phyloP scores from a whole-genome alignment of 2,888 invertebrate species.

The Eretmocerus hayati region DNA sequence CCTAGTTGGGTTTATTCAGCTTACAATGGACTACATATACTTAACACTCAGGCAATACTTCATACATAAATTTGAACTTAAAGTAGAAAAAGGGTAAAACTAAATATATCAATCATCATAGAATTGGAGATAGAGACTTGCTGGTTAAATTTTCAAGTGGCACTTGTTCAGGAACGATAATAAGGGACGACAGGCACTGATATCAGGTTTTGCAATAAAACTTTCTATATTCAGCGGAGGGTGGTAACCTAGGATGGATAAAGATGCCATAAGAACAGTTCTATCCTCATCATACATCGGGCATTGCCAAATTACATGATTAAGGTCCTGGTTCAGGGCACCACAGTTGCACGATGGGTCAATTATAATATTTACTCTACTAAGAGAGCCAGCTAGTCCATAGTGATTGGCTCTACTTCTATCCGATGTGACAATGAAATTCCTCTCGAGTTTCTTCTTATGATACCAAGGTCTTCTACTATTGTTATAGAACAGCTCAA shows the following conservation, averaged over 20 bases:
- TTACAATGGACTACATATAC: too few relatives aligned
- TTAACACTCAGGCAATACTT: too few relatives aligned
- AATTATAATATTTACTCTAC: neutral
- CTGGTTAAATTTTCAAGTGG: neutral
- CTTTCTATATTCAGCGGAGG: neutral
- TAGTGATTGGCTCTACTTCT: neutral
- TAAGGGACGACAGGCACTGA: neutral
- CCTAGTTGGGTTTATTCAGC: too few relatives aligned
- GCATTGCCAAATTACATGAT: constrained; percentile 6
- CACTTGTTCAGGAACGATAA: neutral
- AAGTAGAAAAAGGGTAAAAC: too few relatives aligned
- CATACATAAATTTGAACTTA: too few relatives aligned
- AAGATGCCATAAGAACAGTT: neutral
- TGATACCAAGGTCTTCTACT: neutral
- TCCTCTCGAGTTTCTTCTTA: neutral
- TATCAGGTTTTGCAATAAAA: neutral
- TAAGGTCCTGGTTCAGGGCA: neutral
- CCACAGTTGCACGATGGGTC: neutral
- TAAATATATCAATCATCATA: too few relatives aligned
- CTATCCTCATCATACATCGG: neutral
- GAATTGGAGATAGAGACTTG: too few relatives aligned
- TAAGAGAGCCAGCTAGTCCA: neutral
- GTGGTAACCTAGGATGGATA: neutral
- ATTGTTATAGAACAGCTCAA: neutral
- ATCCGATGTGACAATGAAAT: neutral